Evolutionary conservation across 2,797 vertebrate species (phyloP).

Genomic region (Loris lydekkerianus): DNA sequence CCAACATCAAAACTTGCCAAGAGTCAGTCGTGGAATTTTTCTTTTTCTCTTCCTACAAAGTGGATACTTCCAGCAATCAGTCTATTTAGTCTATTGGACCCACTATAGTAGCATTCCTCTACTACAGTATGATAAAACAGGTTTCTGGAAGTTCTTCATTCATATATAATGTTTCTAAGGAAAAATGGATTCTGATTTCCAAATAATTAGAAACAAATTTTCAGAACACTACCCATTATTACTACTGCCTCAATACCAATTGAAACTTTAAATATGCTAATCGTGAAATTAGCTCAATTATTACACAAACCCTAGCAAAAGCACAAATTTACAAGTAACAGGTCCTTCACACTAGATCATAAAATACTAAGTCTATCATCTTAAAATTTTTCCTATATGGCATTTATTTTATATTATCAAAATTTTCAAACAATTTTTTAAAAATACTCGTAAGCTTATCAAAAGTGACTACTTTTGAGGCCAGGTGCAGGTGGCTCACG

Average conservation of each 20-base stretch:
- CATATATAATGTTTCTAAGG: background rate
- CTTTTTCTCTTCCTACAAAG: constrained; percentile 2
- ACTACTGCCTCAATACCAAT: background rate
- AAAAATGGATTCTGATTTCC: constrained; percentile 1
- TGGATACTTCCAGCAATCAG: background rate
- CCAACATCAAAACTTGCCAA: constrained; percentile 1
- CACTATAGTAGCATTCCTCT: background rate
- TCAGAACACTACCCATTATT: background rate
- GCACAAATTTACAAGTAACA: constrained; percentile 26
- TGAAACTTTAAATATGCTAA: background rate
- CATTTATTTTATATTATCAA: constrained; percentile 44
- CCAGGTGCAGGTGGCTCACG: too few relatives aligned
- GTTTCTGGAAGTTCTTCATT: background rate
- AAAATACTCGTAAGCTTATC: constrained; percentile 3
- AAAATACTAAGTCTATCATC: constrained; percentile 38
- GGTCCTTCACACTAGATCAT: background rate
- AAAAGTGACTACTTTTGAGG: background rate
- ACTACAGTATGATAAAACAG: background rate
- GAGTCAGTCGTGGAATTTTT: background rate
- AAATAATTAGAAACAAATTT: constrained; percentile 51
- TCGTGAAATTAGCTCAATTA: constrained; percentile 29
- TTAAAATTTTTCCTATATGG: background rate
- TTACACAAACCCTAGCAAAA: constrained; percentile 32
- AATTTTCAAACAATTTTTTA: background rate
- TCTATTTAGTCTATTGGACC: background rate